Base-by-base conservation (phyloP, 2,113 vertebrate species). In the Columba janthina region DNA sequence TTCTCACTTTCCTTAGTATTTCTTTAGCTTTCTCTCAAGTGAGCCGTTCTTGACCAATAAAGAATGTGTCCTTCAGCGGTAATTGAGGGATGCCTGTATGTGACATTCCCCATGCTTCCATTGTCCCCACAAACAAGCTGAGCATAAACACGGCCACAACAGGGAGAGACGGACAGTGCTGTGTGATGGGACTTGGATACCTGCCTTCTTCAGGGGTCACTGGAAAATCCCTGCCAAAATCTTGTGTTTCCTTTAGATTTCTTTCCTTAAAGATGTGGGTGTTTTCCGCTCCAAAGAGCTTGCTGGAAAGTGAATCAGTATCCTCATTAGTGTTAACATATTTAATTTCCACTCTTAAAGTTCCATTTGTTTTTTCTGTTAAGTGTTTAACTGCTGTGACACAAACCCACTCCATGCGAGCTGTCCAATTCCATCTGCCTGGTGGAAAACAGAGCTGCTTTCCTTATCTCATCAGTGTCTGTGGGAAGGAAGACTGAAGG, bases 191-290 rank as follows among this genome's bases (percentile, higher is more conserved):
- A 95, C 69, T 93, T 92, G 92, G 94, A 95, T 90, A 93, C 83
- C 89, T 95, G 89, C 93, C 86, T 81, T 72, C 73, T 72, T 86
- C 31, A 67, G 76, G 78, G 80, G 61, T 94, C 65, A 64, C 50
- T 86, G 81, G 76, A 81, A 84, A 93, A 93, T 67, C 65, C 65
- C 57, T 94, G 93, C 94, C 93, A 96, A 92, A 94, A 89, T 91
- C 86, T 51, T 78, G 65, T 93, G 44, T 93, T 95, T 95, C 81
- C 70, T 95, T 95, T 70, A 89, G 74, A 82, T 79, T 94, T 92
- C 87, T 95, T 65, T 91, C 53, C 89, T 89, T 82, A 79, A 93
- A 95, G 91, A 81, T 96, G 89, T 97, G 94, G 91, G 91, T 93
- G 87, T 94, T 92, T 94, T 97, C 91, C 50, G 12, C 62, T 93